phyloP scores from a whole-genome alignment of 2,888 invertebrate genomes.

The Andrena minutula region DNA sequence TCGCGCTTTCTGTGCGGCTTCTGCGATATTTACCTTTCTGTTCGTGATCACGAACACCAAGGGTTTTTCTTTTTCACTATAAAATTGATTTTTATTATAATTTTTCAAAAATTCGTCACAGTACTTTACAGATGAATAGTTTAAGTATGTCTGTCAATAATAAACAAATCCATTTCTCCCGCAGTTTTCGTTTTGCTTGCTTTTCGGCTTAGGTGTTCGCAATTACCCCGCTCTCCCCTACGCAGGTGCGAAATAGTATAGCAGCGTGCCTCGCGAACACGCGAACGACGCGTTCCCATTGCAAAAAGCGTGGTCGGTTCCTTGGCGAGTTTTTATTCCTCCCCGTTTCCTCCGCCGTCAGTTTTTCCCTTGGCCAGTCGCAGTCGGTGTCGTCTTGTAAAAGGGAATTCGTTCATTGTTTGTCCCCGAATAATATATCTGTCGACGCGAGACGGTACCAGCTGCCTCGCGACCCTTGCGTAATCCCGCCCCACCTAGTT shows the following conservation, averaged over 20 bases:
- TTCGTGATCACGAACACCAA: no score
- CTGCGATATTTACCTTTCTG: no score
- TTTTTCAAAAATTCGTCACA: no score
- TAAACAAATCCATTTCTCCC: no score
- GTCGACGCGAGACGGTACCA: constrained; percentile 33
- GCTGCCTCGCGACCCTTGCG: constrained; percentile 47
- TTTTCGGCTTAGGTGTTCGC: no score
- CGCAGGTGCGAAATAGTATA: constrained; percentile 24
- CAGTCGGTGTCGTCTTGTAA: constrained; percentile 44
- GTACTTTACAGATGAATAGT: no score
- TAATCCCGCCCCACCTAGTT: constrained; percentile 36
- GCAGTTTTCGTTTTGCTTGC: no score
- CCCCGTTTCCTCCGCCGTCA: constrained; percentile 24
- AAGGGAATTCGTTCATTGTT: constrained; percentile 66
- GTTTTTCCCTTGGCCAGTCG: constrained; percentile 15
- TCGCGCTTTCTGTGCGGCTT: no score
- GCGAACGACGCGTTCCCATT: neutral
- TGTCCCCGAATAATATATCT: constrained; percentile 63
- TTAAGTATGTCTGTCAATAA: no score
- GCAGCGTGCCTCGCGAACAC: neutral
- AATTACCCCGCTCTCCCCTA: no score
- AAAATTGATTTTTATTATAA: no score
- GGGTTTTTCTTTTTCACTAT: no score
- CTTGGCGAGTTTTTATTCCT: constrained; percentile 47
- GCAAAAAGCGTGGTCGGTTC: constrained; percentile 25